Conservation (phyloP, 2,888 invertebrate genomes). For the Epinotia bilunana region DNA sequence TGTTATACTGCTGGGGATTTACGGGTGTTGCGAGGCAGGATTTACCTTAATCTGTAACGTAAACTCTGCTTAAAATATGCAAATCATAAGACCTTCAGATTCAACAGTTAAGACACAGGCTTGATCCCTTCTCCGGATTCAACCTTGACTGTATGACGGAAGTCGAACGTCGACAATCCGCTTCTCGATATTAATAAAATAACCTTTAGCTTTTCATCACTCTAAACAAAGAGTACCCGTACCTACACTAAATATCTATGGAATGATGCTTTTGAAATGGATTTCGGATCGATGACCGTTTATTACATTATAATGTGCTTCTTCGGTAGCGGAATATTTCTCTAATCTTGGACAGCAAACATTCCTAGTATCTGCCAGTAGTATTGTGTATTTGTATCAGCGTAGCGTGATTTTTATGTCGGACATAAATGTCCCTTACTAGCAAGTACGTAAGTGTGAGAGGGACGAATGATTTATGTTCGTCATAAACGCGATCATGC, state of each 20-base stretch:
- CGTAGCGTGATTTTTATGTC: background rate
- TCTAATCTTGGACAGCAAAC: background rate
- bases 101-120: background rate
- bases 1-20: no score
- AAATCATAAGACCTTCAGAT: slow-evolving; percentile 26
- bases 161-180: slow-evolving; percentile 16
- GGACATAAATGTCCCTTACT: no score
- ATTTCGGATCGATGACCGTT: background rate
- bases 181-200: background rate
- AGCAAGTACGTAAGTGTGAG: no score
- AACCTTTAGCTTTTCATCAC: slow-evolving; percentile 16
- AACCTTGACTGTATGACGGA: slow-evolving; percentile 24
- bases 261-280: background rate
- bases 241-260: background rate
- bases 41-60: background rate
- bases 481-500: no score
- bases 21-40: no score
- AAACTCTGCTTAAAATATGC: slow-evolving; percentile 4
- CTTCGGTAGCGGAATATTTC: background rate
- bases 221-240: no score
- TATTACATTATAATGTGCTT: slow-evolving; percentile 19
- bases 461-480: no score
- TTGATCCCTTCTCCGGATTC: slow-evolving; percentile 35
- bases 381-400: background rate
- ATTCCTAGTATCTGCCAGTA: background rate